These are phyloP conservation scores for Penaeus monodon DNA, from an alignment of 2,888 invertebrate genomes.

Conservation along the genomic window DNA sequence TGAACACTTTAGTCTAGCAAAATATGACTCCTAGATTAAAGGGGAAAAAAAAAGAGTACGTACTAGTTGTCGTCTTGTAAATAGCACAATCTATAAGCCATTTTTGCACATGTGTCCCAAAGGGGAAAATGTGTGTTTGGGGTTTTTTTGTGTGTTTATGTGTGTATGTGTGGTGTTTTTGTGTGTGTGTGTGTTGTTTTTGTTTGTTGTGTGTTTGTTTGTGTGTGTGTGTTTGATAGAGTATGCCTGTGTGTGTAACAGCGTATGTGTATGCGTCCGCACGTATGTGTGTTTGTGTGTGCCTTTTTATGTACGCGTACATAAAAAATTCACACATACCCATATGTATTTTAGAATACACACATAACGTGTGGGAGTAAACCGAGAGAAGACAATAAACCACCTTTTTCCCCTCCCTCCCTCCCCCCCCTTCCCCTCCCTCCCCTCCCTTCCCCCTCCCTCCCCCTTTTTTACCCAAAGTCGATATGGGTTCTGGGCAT, in stretches of 20 bases:
- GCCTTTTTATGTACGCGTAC: not conserved
- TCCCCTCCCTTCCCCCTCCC: not conserved
- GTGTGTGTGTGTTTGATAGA: not conserved
- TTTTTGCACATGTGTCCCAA: not conserved
- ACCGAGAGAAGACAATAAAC: too few species aligned
- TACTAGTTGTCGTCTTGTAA: too few species aligned
- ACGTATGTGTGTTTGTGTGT: not conserved
- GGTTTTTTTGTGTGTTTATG: not conserved
- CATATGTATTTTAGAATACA: not conserved
- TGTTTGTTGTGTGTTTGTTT: not conserved
- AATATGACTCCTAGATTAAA: too few species aligned
- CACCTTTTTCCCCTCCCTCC: not conserved
- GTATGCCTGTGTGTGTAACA: not conserved
- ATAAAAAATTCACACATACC: not conserved
- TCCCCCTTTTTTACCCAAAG: not conserved
- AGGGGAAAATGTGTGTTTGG: not conserved
- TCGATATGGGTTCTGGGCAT: too few species aligned
- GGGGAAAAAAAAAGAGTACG: too few species aligned
- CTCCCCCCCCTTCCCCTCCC: not conserved
- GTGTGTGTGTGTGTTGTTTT: not conserved
- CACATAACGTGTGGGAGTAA: too few species aligned
- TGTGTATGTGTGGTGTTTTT: constrained; percentile 5
- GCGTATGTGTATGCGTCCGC: not conserved
- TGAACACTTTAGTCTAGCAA: too few species aligned
- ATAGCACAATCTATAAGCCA: not conserved